Base-by-base conservation (phyloP, 37 sponge, comb jelly and placozoan species). In the Eunapius fragilis region DNA sequence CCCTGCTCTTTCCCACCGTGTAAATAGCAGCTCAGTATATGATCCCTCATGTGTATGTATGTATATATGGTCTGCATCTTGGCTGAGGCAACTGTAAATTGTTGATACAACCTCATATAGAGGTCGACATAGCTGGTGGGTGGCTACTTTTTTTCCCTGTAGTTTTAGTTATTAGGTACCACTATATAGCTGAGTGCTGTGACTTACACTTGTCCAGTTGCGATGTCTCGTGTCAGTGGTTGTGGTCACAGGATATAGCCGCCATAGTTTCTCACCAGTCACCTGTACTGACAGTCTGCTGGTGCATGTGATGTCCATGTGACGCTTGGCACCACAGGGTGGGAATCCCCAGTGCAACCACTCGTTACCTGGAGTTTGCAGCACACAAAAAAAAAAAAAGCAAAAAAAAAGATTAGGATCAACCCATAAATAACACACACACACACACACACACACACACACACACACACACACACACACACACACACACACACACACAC, bases 311-410 rank as follows among this genome's bases (percentile, higher is more conserved):
- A 89, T 71, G 74, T 89, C 89, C 85, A 89, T 78, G 85, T 89
- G 89, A 6, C 89, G 26, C 58, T 84, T 77, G 23, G 89, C 89
- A 28, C 89, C 89, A 79, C 89, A 84, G 9, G 89, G 89, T 17
- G 85, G 80, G 22, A 77, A 69, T 17, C 89, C 89, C 89, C 89
- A 89, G 72, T 89, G 89, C 7, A 89, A 5, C 89, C 89, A 89
- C 79, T 89, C 89, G 71, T 89, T 89, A 30, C 89, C 89, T 86
- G 70, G 69, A 77, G 22, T 72, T 33, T n/a, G n/a, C n/a, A n/a
- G n/a, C n/a, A n/a, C n/a, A n/a, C n/a, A n/a, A n/a, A n/a, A n/a
- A n/a, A n/a, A n/a, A n/a, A n/a, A n/a, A n/a, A n/a, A n/a, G n/a
- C n/a, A n/a, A n/a, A n/a, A n/a, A n/a, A 9, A 72, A 33, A 32